Percentiles rank a stretch among this genome's conserved stretches.
phyloP scores from a whole-genome alignment of 1,140 invertebrate genomes.

The Hirudo medicinalis region DNA sequence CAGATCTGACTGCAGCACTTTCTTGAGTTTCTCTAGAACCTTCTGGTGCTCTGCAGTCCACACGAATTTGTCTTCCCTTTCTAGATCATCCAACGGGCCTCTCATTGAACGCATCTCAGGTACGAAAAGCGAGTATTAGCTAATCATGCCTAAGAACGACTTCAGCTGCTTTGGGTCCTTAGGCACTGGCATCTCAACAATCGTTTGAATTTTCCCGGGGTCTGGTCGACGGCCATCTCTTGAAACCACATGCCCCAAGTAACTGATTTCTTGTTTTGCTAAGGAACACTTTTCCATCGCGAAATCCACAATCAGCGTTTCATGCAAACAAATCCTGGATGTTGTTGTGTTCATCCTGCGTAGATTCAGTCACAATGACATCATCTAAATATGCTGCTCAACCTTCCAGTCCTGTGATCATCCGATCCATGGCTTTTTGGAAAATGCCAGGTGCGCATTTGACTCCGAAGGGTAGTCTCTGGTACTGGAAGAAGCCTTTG shows the following conservation, averaged over 20 bases:
- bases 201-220: background rate
- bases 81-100: too few relatives aligned
- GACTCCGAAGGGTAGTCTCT: slow-evolving; percentile 33
- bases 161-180: too few relatives aligned
- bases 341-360: slow-evolving; percentile 22
- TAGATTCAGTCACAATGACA: slow-evolving; percentile 23
- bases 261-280: slow-evolving; percentile 4
- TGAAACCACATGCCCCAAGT: slow-evolving; percentile 13
- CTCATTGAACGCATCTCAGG: too few relatives aligned
- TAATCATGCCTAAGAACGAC: too few relatives aligned
- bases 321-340: slow-evolving; percentile 11
- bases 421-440: slow-evolving; percentile 38
- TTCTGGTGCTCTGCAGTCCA: too few relatives aligned
- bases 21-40: too few relatives aligned
- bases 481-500: too few relatives aligned
- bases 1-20: too few relatives aligned
- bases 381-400: slow-evolving; percentile 23
- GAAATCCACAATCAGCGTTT: slow-evolving; percentile 15
- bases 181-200: too few relatives aligned
- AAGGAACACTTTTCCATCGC: slow-evolving; percentile 14
- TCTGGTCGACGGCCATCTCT: too few relatives aligned
- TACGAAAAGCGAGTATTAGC: too few relatives aligned
- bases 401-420: slow-evolving; percentile 27
- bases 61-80: too few relatives aligned
- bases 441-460: slow-evolving; percentile 43